Evolutionary conservation across 2,888 invertebrate species (phyloP), one percentile per base, ranked within the genome.

Genomic region (Ornithoptera priamus): DNA sequence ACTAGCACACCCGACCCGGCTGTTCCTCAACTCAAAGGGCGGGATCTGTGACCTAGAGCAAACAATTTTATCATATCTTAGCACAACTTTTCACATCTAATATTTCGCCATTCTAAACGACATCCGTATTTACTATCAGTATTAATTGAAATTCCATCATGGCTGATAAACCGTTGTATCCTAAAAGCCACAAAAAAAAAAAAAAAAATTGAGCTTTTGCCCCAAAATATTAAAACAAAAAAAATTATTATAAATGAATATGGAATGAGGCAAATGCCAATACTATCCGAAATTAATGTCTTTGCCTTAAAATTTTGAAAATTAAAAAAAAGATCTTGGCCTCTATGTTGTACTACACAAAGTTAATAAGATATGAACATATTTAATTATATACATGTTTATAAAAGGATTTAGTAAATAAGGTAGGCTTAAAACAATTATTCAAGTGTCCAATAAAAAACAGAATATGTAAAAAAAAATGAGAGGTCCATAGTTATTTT

Each of bases 141-240:
- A 70, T 70, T 70, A 70, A 62, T 62, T 53, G 58, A 62, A 53
- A 70, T 70, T 66, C 62, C 65, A 58, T 62, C 50, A 17, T 50
- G 50, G 18, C 50, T 15, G 50, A 50, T 1, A 50, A 15, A 15
- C 50, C 4, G 18, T 17, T 50, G 17, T 17, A 15, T 15, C 50
- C 15, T 17, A 18, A 18, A 50, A 50, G 50, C 50, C 50, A 18
- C 50, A 50, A 50, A 17, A 50, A 39, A 50, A 50, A 50, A 50
- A 50, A 50, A 30, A 30, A 30, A 30, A 3, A 30, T 30, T 17
- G 4, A 50, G 5, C 50, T 5, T 30, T 22, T 30, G 30, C n/a
- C 46, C 46, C 58, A 10, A 59, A 65, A 65, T 30, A 30, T 17
- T 8, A 57, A 57, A 20, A 20, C 4, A 20, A 20, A 20, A 57